phyloP scores from a whole-genome alignment of 2,797 vertebrate genomes.

The Ptychobarbus kaznakovi region DNA sequence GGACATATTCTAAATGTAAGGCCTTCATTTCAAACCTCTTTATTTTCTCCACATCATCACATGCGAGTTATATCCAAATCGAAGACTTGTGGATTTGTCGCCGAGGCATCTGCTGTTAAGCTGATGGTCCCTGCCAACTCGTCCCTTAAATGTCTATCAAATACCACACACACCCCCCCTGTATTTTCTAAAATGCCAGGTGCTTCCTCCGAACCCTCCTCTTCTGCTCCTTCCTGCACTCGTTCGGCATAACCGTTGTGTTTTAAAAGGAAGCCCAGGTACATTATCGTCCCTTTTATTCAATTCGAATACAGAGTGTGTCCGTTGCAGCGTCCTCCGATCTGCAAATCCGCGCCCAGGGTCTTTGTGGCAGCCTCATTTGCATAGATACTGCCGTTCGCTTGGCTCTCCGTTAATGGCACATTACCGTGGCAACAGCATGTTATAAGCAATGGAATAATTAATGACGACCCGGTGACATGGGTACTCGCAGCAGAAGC shows the following conservation, averaged over 20 bases:
- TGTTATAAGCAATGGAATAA: constrained; percentile 59
- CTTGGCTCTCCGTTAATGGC: constrained; percentile 48
- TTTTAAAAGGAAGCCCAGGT: constrained; percentile 57
- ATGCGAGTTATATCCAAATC: not conserved
- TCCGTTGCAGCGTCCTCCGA: constrained; percentile 45
- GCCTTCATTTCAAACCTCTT: constrained; percentile 29
- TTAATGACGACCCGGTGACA: constrained; percentile 59
- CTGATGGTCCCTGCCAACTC: constrained; percentile 26
- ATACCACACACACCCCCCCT: constrained; percentile 32
- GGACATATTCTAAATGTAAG: constrained; percentile 9
- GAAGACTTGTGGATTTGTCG: constrained; percentile 27
- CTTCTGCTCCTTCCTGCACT: constrained; percentile 32
- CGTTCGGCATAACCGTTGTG: constrained; percentile 44
- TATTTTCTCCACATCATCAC: not conserved
- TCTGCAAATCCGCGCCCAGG: constrained; percentile 52
- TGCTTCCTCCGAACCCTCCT: constrained; percentile 32
- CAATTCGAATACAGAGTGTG: constrained; percentile 58
- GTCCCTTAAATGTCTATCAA: constrained; percentile 44
- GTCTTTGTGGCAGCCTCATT: constrained; percentile 68
- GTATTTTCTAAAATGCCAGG: constrained; percentile 40
- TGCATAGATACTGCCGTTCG: constrained; percentile 50
- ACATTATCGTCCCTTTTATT: constrained; percentile 60
- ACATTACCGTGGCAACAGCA: constrained; percentile 57
- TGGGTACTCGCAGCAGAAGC: constrained; percentile 30
- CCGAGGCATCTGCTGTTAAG: constrained; percentile 32